These are phyloP conservation scores for Podocnemis expansa DNA, from an alignment of 2,113 vertebrate species.

Conservation along the genomic window DNA sequence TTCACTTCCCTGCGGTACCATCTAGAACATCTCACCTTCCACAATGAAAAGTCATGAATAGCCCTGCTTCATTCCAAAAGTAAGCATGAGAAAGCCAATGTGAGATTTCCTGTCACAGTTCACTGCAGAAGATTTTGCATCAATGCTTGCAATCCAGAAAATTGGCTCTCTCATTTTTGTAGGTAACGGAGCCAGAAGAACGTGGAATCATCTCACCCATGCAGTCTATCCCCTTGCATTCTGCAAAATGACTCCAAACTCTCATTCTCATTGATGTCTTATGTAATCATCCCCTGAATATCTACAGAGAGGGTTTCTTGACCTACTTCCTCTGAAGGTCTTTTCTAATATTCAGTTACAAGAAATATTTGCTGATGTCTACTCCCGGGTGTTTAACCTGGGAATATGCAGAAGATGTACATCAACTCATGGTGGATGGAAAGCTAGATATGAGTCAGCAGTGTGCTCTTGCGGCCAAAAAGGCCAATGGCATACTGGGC, in stretches of 20 bases:
- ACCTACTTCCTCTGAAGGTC: neutral
- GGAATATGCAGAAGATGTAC: too few species aligned
- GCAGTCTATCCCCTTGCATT: neutral
- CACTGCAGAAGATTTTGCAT: rapidly evolving
- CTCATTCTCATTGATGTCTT: neutral
- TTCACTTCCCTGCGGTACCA: neutral
- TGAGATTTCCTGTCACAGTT: rapidly evolving
- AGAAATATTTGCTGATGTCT: neutral
- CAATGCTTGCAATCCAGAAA: neutral
- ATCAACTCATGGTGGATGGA: too few species aligned
- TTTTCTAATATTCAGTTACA: neutral
- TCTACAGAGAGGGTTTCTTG: neutral
- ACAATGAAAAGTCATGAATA: neutral
- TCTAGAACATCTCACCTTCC: neutral
- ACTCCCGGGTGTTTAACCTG: too few species aligned
- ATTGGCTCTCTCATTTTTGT: neutral
- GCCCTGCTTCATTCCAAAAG: neutral
- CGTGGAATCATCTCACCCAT: neutral
- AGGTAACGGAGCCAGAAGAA: neutral
- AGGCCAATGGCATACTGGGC: too few species aligned
- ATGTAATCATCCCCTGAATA: neutral
- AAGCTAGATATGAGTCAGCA: too few species aligned
- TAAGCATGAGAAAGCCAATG: rapidly evolving
- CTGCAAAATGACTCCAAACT: neutral
- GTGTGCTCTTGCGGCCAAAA: too few species aligned